Base-by-base conservation (phyloP, 2,888 invertebrate species). In the Notodonta ziczac region DNA sequence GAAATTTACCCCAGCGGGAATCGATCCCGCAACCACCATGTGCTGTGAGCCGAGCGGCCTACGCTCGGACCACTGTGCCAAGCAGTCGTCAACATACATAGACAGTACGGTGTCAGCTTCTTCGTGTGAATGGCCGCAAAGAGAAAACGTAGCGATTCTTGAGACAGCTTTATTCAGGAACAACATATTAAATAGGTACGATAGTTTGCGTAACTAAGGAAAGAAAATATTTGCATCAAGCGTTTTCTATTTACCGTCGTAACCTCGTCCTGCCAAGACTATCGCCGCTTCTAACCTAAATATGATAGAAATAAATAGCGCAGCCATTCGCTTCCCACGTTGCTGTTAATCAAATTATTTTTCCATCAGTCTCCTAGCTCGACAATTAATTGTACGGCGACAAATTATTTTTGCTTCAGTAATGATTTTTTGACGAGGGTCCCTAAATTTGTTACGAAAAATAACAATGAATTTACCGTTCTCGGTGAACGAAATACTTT, bases 391-490 rank as follows among this genome's bases (percentile, higher is more conserved):
- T 73, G 85, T 84, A 81, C 78, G 70, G 72, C 81, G 88, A 86
- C 88, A 87, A 88, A 89, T 89, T 89, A 87, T 88, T 86, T 86
- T 85, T 86, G 82, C 83, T 83, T 78, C 76, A 78, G 78, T 86
- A 87, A 87, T 83, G 84, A 83, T 85, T 86, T 87, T 87, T 85
- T 89, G 90, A 90, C 87, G 88, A 90, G 90, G 90, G 90, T 89
- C 76, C 76, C 73, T 64, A 76, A 78, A 77, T 78, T 78, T 76
- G 79, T 78, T 78, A 68, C 64, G 66, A 69, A 73, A 76, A 76
- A 78, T 75, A 81, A 79, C 80, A 78, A 72, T 75, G 80, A 84
- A 82, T 85, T 76, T 69, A 72, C 73, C 73, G 68, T 69, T 72
- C 70, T 61, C 63, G 64, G 59, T 62, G 53, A 58, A 24, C 44